Conservation (phyloP, 2,113 vertebrate genomes). For the Stomatorhinus ivindoensis region DNA sequence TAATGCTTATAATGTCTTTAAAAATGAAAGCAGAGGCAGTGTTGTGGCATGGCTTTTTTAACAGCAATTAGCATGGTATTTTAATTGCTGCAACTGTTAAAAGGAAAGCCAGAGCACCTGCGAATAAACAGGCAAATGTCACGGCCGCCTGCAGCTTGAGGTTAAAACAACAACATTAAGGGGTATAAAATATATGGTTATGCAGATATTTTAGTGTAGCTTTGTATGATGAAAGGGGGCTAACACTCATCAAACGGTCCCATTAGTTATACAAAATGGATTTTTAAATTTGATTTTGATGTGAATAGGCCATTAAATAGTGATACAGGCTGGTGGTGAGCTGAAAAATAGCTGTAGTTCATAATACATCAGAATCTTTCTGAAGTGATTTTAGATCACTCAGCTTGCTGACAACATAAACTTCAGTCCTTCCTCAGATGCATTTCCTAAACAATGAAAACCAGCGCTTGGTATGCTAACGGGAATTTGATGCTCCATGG, state of each 20-base stretch:
- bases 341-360: not conserved
- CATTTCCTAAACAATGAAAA: constrained; percentile 16
- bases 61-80: not conserved
- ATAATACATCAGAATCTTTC: not conserved
- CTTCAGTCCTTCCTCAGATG: not conserved
- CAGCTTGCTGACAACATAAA: not conserved
- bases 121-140: not conserved
- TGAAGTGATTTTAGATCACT: not conserved
- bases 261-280: not conserved
- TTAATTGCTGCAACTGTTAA: not conserved
- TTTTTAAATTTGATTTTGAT: not conserved
- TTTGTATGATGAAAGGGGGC: not conserved
- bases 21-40: not conserved
- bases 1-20: not conserved
- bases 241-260: not conserved
- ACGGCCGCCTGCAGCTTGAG: not conserved
- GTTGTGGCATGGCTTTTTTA: not conserved
- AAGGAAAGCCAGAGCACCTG: not conserved
- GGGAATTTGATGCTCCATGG: constrained; percentile 9
- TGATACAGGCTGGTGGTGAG: not conserved
- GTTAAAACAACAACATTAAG: not conserved
- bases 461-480: constrained; percentile 9
- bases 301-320: not conserved
- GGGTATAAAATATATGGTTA: not conserved
- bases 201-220: not conserved